Conservation (phyloP, 2,113 vertebrate species). For the Egretta garzetta region DNA sequence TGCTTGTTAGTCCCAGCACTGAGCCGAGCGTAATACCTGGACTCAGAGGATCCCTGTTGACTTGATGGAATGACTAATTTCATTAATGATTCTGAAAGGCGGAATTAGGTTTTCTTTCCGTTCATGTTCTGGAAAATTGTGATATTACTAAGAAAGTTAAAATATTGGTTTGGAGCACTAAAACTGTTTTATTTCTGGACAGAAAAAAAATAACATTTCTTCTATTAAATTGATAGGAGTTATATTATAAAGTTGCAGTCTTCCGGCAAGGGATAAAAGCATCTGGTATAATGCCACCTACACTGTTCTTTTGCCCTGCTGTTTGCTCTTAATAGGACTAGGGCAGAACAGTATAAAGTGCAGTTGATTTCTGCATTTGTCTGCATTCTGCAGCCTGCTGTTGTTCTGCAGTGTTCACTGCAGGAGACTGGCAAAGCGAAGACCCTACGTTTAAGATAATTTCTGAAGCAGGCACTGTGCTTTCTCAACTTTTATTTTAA, state of each 20-base stretch:
- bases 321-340: background rate
- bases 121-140: background rate
- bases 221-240: background rate
- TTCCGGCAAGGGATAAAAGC: background rate
- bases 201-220: background rate
- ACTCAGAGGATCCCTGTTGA: background rate
- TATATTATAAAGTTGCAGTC: background rate
- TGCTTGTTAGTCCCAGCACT: background rate
- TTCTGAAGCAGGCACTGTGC: background rate
- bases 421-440: background rate
- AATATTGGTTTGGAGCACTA: background rate
- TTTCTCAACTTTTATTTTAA: background rate
- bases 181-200: background rate
- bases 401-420: background rate
- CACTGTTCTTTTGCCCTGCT: background rate
- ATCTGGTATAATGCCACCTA: background rate
- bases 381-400: background rate
- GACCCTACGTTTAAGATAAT: background rate
- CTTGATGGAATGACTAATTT: background rate
- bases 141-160: background rate
- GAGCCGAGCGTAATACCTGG: background rate
- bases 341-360: background rate
- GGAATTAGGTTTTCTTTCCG: background rate
- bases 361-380: conserved; percentile 18
- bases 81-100: background rate